phyloP scores from a whole-genome alignment of 92 coral and sea anemone species.

The Bergia sp. region DNA sequence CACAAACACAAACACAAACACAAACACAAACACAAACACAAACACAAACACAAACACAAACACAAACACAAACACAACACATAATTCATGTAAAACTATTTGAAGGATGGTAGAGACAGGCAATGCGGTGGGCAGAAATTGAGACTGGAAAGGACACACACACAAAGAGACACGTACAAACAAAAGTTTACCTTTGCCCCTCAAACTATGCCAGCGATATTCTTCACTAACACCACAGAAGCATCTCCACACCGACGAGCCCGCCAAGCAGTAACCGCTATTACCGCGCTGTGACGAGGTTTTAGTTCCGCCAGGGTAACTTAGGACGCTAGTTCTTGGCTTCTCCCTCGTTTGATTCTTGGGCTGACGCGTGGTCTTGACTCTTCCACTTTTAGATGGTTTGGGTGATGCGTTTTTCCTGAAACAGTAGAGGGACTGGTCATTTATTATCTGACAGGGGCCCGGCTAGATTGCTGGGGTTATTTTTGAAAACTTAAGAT shows the following conservation, averaged over 20 bases:
- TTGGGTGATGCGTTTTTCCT: constrained; percentile 35
- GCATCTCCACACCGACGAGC: constrained; percentile 16
- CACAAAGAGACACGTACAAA: too few relatives aligned
- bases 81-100: background rate
- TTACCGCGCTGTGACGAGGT: background rate
- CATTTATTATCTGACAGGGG: too few relatives aligned
- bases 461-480: too few relatives aligned
- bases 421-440: background rate
- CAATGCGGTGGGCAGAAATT: background rate
- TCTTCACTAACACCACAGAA: constrained; percentile 20
- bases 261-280: background rate
- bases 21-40: background rate
- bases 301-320: constrained; percentile 13
- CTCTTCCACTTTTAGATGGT: background rate
- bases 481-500: too few relatives aligned
- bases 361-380: background rate
- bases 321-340: constrained; percentile 7
- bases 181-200: constrained; percentile 21
- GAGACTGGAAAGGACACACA: background rate
- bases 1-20: background rate
- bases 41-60: background rate
- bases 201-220: constrained; percentile 25
- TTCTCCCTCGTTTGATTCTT: background rate
- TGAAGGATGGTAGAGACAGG: background rate
- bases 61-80: background rate